phyloP scores from a whole-genome alignment of 1,140 invertebrate species.

The Acromyrmex echinatior region DNA sequence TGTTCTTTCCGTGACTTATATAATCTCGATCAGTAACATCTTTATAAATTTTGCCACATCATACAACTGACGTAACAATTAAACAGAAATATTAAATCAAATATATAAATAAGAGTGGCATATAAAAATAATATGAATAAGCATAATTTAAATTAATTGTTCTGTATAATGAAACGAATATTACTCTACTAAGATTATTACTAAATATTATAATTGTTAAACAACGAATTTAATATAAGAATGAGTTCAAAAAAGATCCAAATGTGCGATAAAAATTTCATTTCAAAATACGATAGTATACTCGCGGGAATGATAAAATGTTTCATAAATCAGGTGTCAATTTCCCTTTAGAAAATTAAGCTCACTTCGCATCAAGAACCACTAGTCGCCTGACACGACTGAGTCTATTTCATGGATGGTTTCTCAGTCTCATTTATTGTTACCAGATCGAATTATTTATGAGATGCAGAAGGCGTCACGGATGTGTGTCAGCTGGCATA shows the following conservation, averaged over 20 bases:
- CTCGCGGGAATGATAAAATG: background rate
- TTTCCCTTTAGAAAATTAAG: slow-evolving; percentile 44
- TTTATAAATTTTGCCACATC: background rate
- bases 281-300: background rate
- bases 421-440: slow-evolving; percentile 64
- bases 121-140: background rate
- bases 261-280: background rate
- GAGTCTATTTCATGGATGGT: slow-evolving; percentile 70
- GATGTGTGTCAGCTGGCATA: slow-evolving; percentile 47
- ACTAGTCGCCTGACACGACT: slow-evolving; percentile 28
- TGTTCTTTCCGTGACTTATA: too few species aligned
- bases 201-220: background rate
- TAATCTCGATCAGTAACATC: background rate
- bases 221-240: background rate
- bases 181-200: background rate
- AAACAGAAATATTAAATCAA: background rate
- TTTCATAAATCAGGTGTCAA: slow-evolving; percentile 36
- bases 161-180: too few species aligned
- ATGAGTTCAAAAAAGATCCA: background rate
- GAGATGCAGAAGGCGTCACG: slow-evolving; percentile 47
- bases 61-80: background rate
- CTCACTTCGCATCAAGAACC: slow-evolving; percentile 32
- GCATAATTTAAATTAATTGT: background rate
- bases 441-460: slow-evolving; percentile 57
- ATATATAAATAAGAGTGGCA: background rate